Base-by-base conservation (phyloP, 2,113 vertebrate species). In the Cyanoliseus patagonus region DNA sequence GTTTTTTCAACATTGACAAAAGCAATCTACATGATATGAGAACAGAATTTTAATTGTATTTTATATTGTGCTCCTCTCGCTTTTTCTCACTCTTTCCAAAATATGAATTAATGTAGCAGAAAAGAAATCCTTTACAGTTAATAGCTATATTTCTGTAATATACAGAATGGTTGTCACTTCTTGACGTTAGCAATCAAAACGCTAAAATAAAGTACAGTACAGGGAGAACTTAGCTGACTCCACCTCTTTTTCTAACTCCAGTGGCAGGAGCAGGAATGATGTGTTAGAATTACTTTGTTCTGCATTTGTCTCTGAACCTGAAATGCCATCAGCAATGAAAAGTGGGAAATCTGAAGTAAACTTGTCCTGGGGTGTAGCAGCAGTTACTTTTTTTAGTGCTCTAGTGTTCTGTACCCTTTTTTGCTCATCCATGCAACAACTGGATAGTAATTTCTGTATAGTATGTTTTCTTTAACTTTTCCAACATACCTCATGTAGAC, bases 401-500 rank as follows among this genome's bases (percentile, higher is more conserved):
- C 13, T 74, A 41, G 28, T 19, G 15, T 52, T 57, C 61, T 49
- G n/a, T 7, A 53, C 28, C 17, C 17, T 46, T 85, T 82, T 62
- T 42, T 47, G 30, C 17, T 52, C 76, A 80, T 5, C 30, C 42
- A 24, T 46, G 46, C n/a, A 47, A 68, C 15, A 82, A n/a, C 5
- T 19, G 23, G 72, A 61, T 2, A 83, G 27, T 19, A 33, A 90
- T 72, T 91, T 88, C 35, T 74, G 5, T 24, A 7, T 5, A 44
- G 22, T 11, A 69, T 10, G 17, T 4, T 68, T 52, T 37, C 17
- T 55, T 10, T 16, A 88, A 88, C 5, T 70, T 69, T 42, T 82
- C 9, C 76, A 75, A 83, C 77, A 92, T 97, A 99, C 99, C 99
- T 99, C 99, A 39, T 99, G 99, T 78, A 99, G 98, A 97, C 99